Conservation (phyloP, 1,140 invertebrate species). For the Drosophila subobscura region DNA sequence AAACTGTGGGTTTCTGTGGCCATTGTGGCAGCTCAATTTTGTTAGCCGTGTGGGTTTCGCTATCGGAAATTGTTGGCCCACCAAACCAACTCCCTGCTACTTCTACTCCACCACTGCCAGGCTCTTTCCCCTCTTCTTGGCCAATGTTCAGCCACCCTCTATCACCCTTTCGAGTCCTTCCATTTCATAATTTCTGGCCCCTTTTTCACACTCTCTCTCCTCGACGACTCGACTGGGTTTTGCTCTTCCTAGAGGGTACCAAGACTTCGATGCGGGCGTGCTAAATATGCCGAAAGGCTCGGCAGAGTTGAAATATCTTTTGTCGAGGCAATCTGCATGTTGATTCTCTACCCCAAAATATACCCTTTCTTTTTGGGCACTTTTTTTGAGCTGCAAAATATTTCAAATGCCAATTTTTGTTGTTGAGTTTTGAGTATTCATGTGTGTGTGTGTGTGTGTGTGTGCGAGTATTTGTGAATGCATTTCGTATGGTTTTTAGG, state of each 20-base stretch:
- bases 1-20: slow-evolving; percentile 9
- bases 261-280: no score
- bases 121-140: not conserved
- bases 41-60: slow-evolving; percentile 13
- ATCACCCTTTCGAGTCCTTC: no score
- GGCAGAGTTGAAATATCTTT: no score
- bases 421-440: not conserved
- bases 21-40: slow-evolving; percentile 41
- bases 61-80: slow-evolving; percentile 6
- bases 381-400: slow-evolving; percentile 8
- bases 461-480: slow-evolving; percentile 11
- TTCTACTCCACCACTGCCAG: no score
- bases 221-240: not conserved
- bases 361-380: not conserved
- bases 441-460: not conserved
- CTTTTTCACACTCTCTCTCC: not conserved
- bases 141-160: no score
- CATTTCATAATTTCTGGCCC: not conserved
- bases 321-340: no score
- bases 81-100: no score
- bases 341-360: no score
- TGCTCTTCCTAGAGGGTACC: not conserved
- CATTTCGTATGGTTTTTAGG: slow-evolving; percentile 3
- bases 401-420: slow-evolving; percentile 52
- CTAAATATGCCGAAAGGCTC: no score